phyloP scores from a whole-genome alignment of 2,888 invertebrate species.

The Hydropsyche betteni region DNA sequence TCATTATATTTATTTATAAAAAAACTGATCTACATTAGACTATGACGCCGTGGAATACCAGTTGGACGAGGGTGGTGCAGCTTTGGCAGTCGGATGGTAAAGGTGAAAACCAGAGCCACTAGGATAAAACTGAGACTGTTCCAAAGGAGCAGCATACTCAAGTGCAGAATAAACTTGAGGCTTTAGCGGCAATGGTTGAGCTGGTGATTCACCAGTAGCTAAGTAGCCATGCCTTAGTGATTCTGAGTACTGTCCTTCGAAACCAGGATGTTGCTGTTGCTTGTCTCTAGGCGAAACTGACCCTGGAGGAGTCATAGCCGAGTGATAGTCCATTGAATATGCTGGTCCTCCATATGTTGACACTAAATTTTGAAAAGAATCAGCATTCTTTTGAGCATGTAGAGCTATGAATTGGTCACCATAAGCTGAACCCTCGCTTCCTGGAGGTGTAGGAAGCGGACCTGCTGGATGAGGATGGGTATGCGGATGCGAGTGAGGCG shows the following conservation, averaged over 20 bases:
- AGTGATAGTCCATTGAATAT: constrained; percentile 82
- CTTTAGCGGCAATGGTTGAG: constrained; percentile 81
- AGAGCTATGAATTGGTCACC: constrained; percentile 70
- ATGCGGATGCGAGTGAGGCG: constrained; percentile 52
- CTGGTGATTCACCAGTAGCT: constrained; percentile 60
- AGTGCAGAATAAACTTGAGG: constrained; percentile 88
- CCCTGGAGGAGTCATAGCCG: constrained; percentile 97
- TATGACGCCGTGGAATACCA: constrained; percentile 85
- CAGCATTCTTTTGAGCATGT: constrained; percentile 66
- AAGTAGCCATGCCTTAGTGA: constrained; percentile 67
- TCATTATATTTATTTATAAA: constrained; percentile 16
- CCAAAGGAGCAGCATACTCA: constrained; percentile 73
- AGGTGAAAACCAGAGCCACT: constrained; percentile 85
- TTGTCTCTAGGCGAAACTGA: constrained; percentile 94
- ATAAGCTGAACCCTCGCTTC: constrained; percentile 82
- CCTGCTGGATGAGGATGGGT: constrained; percentile 66
- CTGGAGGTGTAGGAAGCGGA: constrained; percentile 89
- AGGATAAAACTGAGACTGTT: constrained; percentile 89
- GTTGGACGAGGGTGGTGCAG: constrained; percentile 74
- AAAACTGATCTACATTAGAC: constrained; percentile 53
- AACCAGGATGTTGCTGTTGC: constrained; percentile 69
- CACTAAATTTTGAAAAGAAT: constrained; percentile 69
- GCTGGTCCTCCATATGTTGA: constrained; percentile 70
- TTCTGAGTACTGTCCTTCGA: constrained; percentile 72
- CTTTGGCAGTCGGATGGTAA: constrained; percentile 80